A percentile compares a stretch with the other conserved stretches of the same genome.
Conservation (phyloP, 2,797 vertebrate genomes). For the Falco rusticolus region DNA sequence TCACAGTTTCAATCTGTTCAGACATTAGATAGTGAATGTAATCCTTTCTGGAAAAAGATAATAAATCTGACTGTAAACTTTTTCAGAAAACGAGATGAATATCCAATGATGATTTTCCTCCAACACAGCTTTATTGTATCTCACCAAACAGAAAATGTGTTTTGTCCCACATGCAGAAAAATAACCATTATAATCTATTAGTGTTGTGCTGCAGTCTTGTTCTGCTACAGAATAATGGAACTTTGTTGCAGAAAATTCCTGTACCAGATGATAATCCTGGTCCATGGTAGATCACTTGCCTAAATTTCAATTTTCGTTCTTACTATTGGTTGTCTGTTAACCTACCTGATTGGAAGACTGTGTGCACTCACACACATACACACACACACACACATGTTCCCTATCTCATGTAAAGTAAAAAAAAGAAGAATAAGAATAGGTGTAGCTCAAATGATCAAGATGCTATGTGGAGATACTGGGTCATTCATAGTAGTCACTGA, state of each 20-base stretch:
- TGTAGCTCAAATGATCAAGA: not conserved
- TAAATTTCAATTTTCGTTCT: not conserved
- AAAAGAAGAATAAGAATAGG: not conserved
- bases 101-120: not conserved
- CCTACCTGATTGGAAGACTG: not conserved
- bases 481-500: not conserved
- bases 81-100: not conserved
- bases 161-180: not conserved
- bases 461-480: not conserved
- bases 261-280: not conserved
- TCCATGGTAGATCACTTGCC: not conserved
- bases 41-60: not conserved
- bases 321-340: not conserved
- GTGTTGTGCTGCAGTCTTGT: not conserved
- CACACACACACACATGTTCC: too few species aligned
- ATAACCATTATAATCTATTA: not conserved
- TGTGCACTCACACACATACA: too few species aligned
- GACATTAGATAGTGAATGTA: not conserved
- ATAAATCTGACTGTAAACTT: not conserved
- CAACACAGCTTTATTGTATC: not conserved
- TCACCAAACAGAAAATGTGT: not conserved
- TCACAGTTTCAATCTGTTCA: not conserved
- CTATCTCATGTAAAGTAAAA: not conserved
- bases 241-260: not conserved
- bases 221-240: not conserved